phyloP scores from a whole-genome alignment of 2,113 vertebrate species.

The Sinocyclocheilus maitianheensis region DNA sequence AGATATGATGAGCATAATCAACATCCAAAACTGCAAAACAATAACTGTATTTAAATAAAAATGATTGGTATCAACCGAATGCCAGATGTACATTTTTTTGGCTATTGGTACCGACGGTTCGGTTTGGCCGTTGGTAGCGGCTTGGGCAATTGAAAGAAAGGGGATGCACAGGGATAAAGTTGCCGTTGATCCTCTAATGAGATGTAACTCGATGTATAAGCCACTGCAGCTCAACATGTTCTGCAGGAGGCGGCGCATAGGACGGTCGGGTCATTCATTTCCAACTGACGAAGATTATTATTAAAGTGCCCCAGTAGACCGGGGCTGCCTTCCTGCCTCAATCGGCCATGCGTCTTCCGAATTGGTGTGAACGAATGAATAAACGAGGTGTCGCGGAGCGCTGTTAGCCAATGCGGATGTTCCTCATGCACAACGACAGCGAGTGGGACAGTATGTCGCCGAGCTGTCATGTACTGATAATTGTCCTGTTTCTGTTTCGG shows the following conservation, averaged over 20 bases:
- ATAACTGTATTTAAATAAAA: neutral
- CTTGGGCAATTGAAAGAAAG: neutral
- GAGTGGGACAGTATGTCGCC: neutral
- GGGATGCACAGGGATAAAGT: conserved; percentile 2
- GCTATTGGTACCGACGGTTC: neutral
- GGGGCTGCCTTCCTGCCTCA: neutral
- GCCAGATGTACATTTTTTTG: conserved; percentile 3
- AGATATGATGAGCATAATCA: neutral
- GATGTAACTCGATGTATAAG: conserved; percentile 15
- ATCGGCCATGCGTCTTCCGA: neutral
- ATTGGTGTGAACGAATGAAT: neutral
- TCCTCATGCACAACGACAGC: neutral
- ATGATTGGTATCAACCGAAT: neutral
- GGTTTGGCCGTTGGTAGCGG: neutral
- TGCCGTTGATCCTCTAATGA: conserved; percentile 27
- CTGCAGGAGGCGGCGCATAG: conserved; percentile 19
- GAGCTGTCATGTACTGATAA: conserved; percentile 37
- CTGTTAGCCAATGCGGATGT: neutral
- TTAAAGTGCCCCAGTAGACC: conserved; percentile 27
- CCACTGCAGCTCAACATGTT: conserved; percentile 17
- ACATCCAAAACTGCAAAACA: neutral
- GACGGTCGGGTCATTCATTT: neutral
- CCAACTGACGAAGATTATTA: conserved; percentile 17
- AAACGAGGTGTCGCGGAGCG: conserved; percentile 22
- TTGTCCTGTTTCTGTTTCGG: conserved; percentile 10